Conservation (phyloP, 2,888 invertebrate species). For the Phalera bucephala region DNA sequence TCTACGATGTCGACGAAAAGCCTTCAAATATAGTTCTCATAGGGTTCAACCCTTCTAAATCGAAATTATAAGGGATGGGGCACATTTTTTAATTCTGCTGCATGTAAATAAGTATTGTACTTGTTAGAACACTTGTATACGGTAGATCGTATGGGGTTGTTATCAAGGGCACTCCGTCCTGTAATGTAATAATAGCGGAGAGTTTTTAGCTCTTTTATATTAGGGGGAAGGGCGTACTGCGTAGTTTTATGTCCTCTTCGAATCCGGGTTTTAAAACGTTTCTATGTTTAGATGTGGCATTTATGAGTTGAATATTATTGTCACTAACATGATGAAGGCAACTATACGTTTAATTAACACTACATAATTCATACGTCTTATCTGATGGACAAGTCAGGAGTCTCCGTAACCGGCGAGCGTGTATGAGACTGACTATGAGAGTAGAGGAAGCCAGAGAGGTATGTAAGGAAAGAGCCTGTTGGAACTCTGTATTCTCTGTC, state of each 20-base stretch:
- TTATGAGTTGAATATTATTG: background rate
- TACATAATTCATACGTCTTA: too few species aligned
- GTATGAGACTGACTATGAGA: too few species aligned
- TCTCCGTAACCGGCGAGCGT: too few species aligned
- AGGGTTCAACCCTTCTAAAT: slow-evolving; percentile 78
- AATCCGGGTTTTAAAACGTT: slow-evolving; percentile 14
- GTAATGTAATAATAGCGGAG: slow-evolving; percentile 76
- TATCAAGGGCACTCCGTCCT: slow-evolving; percentile 74
- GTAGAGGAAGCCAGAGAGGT: too few species aligned
- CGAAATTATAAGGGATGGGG: slow-evolving; percentile 68
- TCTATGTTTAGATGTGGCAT: slow-evolving; percentile 2
- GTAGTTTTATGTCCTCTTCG: slow-evolving; percentile 33
- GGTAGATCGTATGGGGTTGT: slow-evolving; percentile 69
- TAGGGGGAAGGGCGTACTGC: slow-evolving; percentile 51
- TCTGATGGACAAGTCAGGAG: too few species aligned
- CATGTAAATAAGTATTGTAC: slow-evolving; percentile 80
- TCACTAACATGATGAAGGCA: background rate
- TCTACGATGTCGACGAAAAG: slow-evolving; percentile 57
- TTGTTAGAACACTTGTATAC: slow-evolving; percentile 78
- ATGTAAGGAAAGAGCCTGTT: too few species aligned
- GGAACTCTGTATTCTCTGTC: too few species aligned
- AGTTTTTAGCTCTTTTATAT: slow-evolving; percentile 60
- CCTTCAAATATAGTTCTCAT: slow-evolving; percentile 63
- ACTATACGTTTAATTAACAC: slow-evolving; percentile 3
- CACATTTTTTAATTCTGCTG: slow-evolving; percentile 72